These are phyloP conservation scores for Myotis vivesi DNA, from an alignment of 2,797 vertebrate species.

Conservation along the genomic window DNA sequence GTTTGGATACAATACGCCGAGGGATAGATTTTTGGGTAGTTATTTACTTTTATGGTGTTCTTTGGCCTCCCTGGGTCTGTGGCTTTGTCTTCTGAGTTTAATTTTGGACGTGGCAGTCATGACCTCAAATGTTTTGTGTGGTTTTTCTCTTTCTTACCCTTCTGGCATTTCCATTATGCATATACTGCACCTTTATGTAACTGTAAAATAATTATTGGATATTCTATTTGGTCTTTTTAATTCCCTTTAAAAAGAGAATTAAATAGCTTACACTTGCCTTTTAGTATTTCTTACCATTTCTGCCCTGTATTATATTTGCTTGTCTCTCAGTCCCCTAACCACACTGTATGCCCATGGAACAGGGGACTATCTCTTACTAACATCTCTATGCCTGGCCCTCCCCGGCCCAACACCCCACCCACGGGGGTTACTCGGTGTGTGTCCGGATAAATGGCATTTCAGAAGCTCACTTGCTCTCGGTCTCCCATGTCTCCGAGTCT, in stretches of 20 bases:
- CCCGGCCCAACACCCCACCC: background rate
- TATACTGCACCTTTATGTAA: background rate
- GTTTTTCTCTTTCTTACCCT: background rate
- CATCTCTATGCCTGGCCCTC: background rate
- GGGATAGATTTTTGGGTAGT: background rate
- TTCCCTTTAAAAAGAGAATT: background rate
- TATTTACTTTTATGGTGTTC: background rate
- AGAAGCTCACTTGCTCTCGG: background rate
- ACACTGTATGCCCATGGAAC: background rate
- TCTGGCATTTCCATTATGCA: background rate
- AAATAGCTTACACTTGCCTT: background rate
- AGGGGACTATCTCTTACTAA: fast-evolving
- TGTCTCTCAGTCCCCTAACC: background rate
- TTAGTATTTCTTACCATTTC: background rate
- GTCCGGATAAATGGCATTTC: background rate
- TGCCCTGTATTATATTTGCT: background rate
- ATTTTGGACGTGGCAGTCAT: background rate
- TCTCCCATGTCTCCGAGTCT: background rate
- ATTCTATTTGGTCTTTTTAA: background rate
- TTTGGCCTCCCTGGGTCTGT: background rate
- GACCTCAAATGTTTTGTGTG: background rate
- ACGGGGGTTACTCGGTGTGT: background rate
- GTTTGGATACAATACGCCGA: background rate
- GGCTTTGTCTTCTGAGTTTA: background rate
- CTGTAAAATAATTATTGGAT: background rate